Evolutionary conservation across 2,888 invertebrate genomes (phyloP), one percentile per base, ranked within the genome.

Genomic region (Tanytarsus gracilentus): DNA sequence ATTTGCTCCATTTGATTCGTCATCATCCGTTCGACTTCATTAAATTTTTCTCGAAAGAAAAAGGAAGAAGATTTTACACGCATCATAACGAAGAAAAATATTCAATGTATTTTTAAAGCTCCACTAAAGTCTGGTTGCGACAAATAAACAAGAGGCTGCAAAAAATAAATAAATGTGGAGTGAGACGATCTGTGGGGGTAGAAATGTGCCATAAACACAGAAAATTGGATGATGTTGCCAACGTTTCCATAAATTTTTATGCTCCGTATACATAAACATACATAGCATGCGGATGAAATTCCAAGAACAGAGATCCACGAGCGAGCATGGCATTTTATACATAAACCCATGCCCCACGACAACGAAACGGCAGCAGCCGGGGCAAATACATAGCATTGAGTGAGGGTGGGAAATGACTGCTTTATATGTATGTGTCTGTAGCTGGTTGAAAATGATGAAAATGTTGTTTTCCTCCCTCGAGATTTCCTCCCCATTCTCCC

Each of bases 191-290:
- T 36, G 39, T n/a, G 56, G 53, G 51, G 40, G 29, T 26, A 18
- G 48, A 40, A 58, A 58, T 58, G 58, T 58, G 58, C 58, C 58
- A 58, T 58, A 58, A 58, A 58, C 58, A 58, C 58, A 58, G 44
- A 48, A 58, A 58, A 58, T 56, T 56, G 55, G 55, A 56, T 56
- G 55, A 40, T 56, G 55, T 36, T 56, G 29, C 55, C 55, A 56
- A 39, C 55, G 55, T 39, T 56, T 56, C 55, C 55, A 56, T 56
- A 56, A 56, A 33, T 40, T 56, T 52, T 52, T 33, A 52, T 52
- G 9, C 21, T 23, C n/a, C 21, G 11, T 29, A 18, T 11, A 27
- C 36, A n/a, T 40, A 14, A 5, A 9, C 36, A 14, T 56, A 40
- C 16, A 40, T 56, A 56, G 9, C 27, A 56, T 56, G 53, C 53